Evolutionary conservation across 2,113 vertebrate species (phyloP), one percentile per base, ranked within the genome.

Genomic region (Notothenia rossii): DNA sequence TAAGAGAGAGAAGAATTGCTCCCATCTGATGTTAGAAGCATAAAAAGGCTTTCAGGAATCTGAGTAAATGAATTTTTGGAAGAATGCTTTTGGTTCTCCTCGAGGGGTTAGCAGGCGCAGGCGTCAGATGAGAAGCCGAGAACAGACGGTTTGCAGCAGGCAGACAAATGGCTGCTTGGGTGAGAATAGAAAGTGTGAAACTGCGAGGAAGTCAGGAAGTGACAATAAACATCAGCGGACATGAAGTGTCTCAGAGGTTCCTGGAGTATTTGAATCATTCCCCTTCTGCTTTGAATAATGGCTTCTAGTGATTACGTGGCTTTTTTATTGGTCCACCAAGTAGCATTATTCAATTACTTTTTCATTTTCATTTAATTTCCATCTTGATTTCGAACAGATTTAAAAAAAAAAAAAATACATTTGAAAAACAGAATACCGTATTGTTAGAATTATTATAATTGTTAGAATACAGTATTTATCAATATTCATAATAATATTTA

Each of bases 21-120:
- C 67, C 72, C 69, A 71, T 86, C 64, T 71, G 60, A 76, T 71
- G 79, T 86, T 40, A 89, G 56, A 75, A 29, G 33, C 75, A 79
- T 65, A 25, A 75, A 53, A 75, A 53, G n/a, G 43, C 43, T 63
- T 77, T 60, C 5, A 70, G 49, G 53, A 78, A 61, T 87, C 63
- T n/a, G 51, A 46, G 46, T 83, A 13, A 48, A 25, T 62, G 51
- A 10, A 51, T 75, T 72, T 82, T 73, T 65, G 45, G n/a, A 82
- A 62, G 63, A 72, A 69, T 55, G 40, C 43, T 33, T 77, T 81
- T 77, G 68, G 46, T 71, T 66, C 50, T 80, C 43, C 49, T 78
- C 22, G 6, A 68, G 64, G 82, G 20, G 12, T 18, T 83, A 50
- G 69, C 51, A 60, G 72, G 64, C 58, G 51, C 70, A 76, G 77